Conservation (phyloP, 2,888 invertebrate species). For the Scaptodrosophila latifasciaeformis region DNA sequence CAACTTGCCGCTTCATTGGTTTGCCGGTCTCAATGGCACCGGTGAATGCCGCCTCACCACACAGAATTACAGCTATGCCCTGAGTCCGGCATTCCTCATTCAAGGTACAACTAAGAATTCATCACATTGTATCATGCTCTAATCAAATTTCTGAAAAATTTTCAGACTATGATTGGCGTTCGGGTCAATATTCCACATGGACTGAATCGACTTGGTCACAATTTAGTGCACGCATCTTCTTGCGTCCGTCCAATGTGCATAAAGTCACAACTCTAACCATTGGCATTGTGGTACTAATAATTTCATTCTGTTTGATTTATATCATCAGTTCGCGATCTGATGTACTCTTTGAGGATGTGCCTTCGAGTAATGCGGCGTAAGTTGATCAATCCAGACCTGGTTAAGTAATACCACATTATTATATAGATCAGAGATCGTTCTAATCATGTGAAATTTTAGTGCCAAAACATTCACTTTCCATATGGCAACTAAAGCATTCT, state of each 20-base stretch:
- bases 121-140: too few relatives aligned
- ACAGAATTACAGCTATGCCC: conserved; percentile 83
- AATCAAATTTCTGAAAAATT: conserved; percentile 1
- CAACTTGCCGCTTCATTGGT: conserved; percentile 77
- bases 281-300: conserved; percentile 71
- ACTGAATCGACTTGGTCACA: conserved; percentile 90
- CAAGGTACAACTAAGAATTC: conserved; percentile 76
- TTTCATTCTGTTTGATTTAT: conserved; percentile 73
- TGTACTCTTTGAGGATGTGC: conserved; percentile 71
- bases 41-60: conserved; percentile 84
- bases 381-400: conserved; percentile 31
- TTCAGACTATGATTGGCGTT: conserved; percentile 84
- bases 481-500: not conserved
- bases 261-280: conserved; percentile 71
- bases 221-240: conserved; percentile 85
- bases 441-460: too few relatives aligned
- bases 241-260: conserved; percentile 78
- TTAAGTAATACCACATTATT: too few relatives aligned
- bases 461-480: not conserved
- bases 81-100: conserved; percentile 89
- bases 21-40: conserved; percentile 80
- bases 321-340: conserved; percentile 73
- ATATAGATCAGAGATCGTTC: too few relatives aligned
- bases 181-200: conserved; percentile 89
- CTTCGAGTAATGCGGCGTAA: conserved; percentile 72